A percentile compares a stretch with the other conserved stretches of the same genome.
phyloP scores from a whole-genome alignment of 64 coral and sea anemone genomes.

The Platygyra sinensis region DNA sequence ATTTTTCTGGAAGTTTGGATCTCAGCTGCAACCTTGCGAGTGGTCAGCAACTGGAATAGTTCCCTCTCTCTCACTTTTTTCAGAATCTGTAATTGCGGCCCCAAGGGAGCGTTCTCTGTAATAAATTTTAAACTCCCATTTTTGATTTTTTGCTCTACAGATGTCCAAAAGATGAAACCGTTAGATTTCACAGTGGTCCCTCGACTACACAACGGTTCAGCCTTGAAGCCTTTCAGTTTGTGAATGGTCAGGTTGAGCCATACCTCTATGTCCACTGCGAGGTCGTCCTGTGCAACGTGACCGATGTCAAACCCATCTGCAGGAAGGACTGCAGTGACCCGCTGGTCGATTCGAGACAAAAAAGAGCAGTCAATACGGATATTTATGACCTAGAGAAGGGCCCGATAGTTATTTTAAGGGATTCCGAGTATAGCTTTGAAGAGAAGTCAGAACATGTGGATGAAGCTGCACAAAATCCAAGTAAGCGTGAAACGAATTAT shows the following conservation, averaged over 20 bases:
- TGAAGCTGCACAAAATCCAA: not conserved
- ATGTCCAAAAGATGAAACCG: slow-evolving; percentile 71
- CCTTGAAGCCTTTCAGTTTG: slow-evolving; percentile 80
- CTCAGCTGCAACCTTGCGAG: no score
- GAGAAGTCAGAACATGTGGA: not conserved
- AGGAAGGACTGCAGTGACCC: slow-evolving; percentile 29
- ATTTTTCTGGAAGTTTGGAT: no score
- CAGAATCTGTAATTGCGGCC: no score
- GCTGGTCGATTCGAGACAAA: slow-evolving; percentile 19
- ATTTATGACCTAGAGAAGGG: slow-evolving; percentile 50
- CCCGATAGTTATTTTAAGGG: slow-evolving; percentile 47
- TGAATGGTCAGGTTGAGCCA: slow-evolving; percentile 52
- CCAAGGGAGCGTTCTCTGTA: not conserved
- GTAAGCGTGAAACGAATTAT: not conserved
- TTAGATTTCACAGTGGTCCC: slow-evolving; percentile 38
- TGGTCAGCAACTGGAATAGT: no score
- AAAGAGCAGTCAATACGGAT: slow-evolving; percentile 46
- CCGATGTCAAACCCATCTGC: slow-evolving; percentile 76
- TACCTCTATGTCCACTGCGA: slow-evolving; percentile 83
- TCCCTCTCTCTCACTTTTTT: no score
- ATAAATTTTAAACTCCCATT: not conserved
- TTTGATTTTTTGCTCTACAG: slow-evolving; percentile 9
- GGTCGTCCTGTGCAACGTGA: slow-evolving; percentile 73
- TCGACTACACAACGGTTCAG: slow-evolving; percentile 64
- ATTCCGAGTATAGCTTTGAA: not conserved